These are phyloP conservation scores for Corythaeola cristata DNA, from an alignment of 2,113 vertebrate species.

Conservation along the genomic window DNA sequence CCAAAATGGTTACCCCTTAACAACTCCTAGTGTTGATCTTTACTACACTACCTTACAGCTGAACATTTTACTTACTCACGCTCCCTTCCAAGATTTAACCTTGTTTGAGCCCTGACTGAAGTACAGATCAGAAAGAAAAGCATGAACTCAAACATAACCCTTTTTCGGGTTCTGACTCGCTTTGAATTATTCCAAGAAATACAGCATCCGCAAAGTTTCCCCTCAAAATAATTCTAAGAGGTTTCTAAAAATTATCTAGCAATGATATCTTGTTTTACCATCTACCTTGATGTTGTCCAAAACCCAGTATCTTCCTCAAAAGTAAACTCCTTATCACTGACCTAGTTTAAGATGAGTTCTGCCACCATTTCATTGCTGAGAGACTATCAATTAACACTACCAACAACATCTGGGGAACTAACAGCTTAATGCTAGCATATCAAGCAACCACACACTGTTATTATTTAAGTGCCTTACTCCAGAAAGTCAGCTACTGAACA, in stretches of 20 bases:
- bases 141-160: neutral
- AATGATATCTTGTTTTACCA: neutral
- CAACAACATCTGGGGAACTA: neutral
- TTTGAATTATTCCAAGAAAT: neutral
- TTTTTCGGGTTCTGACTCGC: neutral
- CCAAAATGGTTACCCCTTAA: neutral
- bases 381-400: neutral
- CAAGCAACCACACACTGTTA: neutral
- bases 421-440: neutral
- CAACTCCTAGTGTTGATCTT: neutral
- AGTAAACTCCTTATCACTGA: neutral
- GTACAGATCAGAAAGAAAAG: neutral
- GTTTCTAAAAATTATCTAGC: neutral
- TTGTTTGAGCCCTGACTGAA: neutral
- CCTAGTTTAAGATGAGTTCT: neutral
- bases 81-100: neutral
- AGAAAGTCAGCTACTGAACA: neutral
- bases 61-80: neutral
- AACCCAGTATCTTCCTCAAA: neutral
- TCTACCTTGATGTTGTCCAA: neutral
- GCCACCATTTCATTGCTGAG: neutral
- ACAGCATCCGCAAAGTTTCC: neutral
- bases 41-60: neutral
- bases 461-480: neutral
- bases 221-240: neutral